Percentiles rank a stretch among this genome's conserved stretches.
Conservation (phyloP, 2,888 invertebrate species). For the Pachydiplax longipennis region DNA sequence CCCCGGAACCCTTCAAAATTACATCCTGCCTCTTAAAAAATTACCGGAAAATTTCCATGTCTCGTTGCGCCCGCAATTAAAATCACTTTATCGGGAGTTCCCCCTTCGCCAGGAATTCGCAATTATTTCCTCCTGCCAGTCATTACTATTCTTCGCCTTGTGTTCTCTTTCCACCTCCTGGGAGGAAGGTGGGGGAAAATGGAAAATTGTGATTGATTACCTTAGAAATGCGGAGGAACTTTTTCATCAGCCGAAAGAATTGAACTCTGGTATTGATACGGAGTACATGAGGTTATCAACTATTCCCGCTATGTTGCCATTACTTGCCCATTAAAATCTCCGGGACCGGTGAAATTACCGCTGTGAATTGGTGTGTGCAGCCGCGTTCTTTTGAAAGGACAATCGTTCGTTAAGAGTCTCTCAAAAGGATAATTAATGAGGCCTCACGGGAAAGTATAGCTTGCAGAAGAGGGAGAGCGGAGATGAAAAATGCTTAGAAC, state of each 20-base stretch:
- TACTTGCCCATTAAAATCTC: neutral
- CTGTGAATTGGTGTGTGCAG: neutral
- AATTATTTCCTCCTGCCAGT: neutral
- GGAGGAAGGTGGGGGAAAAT: neutral
- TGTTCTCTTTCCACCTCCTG: neutral
- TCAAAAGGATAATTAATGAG: slow-evolving; percentile 1
- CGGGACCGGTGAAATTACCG: neutral
- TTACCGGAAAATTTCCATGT: neutral
- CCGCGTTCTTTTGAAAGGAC: neutral
- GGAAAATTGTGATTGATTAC: slow-evolving; percentile 1
- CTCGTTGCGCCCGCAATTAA: neutral
- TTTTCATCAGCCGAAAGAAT: neutral
- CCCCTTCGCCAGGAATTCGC: neutral
- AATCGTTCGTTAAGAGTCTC: neutral
- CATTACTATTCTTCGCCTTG: neutral
- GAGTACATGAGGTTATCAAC: neutral
- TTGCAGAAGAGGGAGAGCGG: neutral
- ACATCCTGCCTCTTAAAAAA: neutral
- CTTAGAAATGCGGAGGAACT: neutral
- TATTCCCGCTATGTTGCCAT: neutral
- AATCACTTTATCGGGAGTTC: neutral
- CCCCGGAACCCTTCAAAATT: neutral
- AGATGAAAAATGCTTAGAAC: neutral
- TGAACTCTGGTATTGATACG: neutral
- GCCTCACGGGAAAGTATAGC: neutral